A percentile compares a stretch with the other conserved stretches of the same genome.
These are phyloP conservation scores for Ibycter americanus DNA, from an alignment of 2,797 vertebrate genomes.

Conservation along the genomic window DNA sequence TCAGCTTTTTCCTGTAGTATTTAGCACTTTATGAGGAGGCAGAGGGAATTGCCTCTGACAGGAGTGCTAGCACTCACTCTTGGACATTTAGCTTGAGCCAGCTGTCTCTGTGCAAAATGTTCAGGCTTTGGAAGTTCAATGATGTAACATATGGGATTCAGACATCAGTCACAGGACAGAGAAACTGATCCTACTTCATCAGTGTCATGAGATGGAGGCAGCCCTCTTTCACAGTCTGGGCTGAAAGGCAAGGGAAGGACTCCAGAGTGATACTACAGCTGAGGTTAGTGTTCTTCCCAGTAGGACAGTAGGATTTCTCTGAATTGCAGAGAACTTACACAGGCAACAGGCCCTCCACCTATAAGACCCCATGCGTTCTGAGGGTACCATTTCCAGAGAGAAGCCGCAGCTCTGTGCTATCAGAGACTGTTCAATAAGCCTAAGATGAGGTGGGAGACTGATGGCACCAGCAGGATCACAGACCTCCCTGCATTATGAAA, in stretches of 20 bases:
- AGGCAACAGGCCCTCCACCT: background rate
- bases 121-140: background rate
- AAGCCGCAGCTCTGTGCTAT: background rate
- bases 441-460: background rate
- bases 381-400: background rate
- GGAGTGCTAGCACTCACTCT: background rate
- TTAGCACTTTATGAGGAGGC: background rate
- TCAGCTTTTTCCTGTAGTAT: background rate
- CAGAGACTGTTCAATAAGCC: background rate
- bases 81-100: background rate
- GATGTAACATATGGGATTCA: rapidly evolving
- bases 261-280: background rate
- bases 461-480: background rate
- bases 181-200: background rate
- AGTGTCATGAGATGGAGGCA: background rate
- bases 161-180: background rate
- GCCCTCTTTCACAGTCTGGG: background rate
- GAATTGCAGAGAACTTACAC: background rate
- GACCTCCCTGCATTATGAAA: background rate
- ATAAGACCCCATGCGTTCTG: background rate
- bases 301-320: background rate
- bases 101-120: background rate
- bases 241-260: background rate
- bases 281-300: background rate
- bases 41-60: background rate